Evolutionary conservation across 2,113 vertebrate genomes (phyloP), one percentile per base, ranked within the genome.

Genomic region (Callipepla squamata): DNA sequence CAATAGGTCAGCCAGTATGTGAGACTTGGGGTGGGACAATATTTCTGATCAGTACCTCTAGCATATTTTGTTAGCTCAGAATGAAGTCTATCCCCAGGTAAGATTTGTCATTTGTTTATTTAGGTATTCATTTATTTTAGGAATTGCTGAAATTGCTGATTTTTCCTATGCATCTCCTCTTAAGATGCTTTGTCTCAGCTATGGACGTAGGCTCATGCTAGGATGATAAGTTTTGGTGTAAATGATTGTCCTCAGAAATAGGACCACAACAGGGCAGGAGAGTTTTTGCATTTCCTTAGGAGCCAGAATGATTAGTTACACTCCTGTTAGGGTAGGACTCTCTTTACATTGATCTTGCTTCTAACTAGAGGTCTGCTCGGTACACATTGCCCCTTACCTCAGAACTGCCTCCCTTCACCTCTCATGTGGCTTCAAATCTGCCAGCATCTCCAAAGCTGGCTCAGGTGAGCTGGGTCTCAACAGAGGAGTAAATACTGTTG

Each of bases 351-450:
- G 61, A 47, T 47, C n/a, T 32, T 66, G 40, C 11, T 86, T 69
- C 59, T 48, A 4, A 74, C 28, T 1, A 2, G 47, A 44, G 48
- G 25, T 38, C 50, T 67, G 30, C 26, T 18, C 16, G 63, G 6
- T 18, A 7, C 1, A 0, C 30, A 2, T 44, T 1, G 0, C 32
- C 63, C 47, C 9, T 20, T 48, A 32, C 11, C 55, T 28, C n/a
- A 72, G 62, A 51, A 57, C 6, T 55, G 11, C 18, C 57, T 59
- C 18, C 34, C 34, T 63, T 53, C 9, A 3, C 13, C 36, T 66
- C 66, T 36, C 8, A 70, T 26, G 30, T 23, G 45, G 19, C 11
- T 44, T 13, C 4, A 21, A 7, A 14, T 72, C 65, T 75, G 12
- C 58, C 48, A 76, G 0, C 3, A 14, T 59, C 34, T 59, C 6